Base-by-base conservation (phyloP, 2,888 invertebrate genomes). In the Stenoptilia bipunctidactyla region DNA sequence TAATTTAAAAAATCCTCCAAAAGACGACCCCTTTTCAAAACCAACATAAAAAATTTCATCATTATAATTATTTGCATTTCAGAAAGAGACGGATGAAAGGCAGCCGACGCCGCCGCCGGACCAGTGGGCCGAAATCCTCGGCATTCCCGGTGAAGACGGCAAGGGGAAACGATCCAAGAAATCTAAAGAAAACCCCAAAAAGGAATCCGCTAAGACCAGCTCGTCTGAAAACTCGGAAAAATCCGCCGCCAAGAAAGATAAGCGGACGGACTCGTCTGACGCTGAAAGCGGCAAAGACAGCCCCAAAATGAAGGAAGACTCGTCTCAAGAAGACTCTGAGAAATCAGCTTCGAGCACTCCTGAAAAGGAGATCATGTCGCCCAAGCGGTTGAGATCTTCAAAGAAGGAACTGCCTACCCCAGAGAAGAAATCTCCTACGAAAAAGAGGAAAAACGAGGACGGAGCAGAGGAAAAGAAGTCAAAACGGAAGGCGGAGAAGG, bases 41-140 rank as follows among this genome's bases (percentile, higher is more conserved):
- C n/a, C n/a, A n/a, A n/a, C n/a, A n/a, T n/a, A n/a, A n/a, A n/a
- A n/a, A n/a, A n/a, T n/a, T n/a, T n/a, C n/a, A n/a, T n/a, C n/a
- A n/a, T n/a, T n/a, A n/a, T n/a, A n/a, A n/a, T n/a, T n/a, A n/a
- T n/a, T n/a, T n/a, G n/a, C n/a, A n/a, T 20, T 20, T 5, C 34
- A 34, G 34, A 34, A 13, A 13, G 13, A 34, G 14, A 6, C 30
- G 3, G 74, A 74, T 0, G 73, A 73, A 14, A 76, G 73, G 43
- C 77, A 82, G 48, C 82, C 82, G 1, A 82, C 80, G 0, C 82
- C 82, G 0, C 82, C 82, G 0, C 82, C 77, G 0, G 82, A 83
- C 58, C 76, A 79, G 45, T 80, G 82, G 82, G 79, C 82, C 1
- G 82, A 82, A 27, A 83, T 83, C 8, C 68, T 83, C 15, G 82